Evolutionary conservation across 2,888 invertebrate species (phyloP), one percentile per base, ranked within the genome.

Genomic region (Odontothrips loti): DNA sequence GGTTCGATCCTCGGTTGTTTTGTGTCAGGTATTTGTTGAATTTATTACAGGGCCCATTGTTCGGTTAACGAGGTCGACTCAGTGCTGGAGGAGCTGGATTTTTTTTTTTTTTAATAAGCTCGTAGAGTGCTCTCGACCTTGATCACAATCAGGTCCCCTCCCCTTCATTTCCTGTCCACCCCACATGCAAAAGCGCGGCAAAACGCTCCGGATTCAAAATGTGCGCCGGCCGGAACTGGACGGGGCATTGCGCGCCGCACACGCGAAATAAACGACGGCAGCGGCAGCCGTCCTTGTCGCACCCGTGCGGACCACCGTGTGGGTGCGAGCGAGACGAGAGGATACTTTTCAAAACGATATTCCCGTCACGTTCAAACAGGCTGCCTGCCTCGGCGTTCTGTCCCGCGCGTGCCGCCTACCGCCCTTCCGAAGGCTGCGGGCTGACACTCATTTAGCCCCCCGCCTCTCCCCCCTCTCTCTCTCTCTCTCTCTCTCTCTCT

Each of bases 111-210:
- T n/a, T n/a, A n/a, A n/a, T n/a, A n/a, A n/a, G n/a, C n/a, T n/a
- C n/a, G n/a, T n/a, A n/a, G n/a, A n/a, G n/a, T n/a, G n/a, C n/a
- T n/a, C n/a, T n/a, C n/a, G n/a, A n/a, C n/a, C n/a, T n/a, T 27
- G 68, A 75, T 75, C 68, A 27, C 68, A 1, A 75, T 75, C 68
- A 27, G 6, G 6, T 1, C 68, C 68, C 17, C 23, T 12, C 68
- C 23, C 68, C 23, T 27, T 75, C 68, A 75, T 75, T 75, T 75
- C 68, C 68, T 23, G 68, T 23, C 27, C 68, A 1, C 11, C 23
- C 58, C 58, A 58, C 58, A 75, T 75, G 68, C 68, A 75, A 75
- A 75, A 27, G 68, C 23, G 27, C 34, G 34, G 58, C 58, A 20
- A n/a, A n/a, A 6, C 6, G 58, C 17, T 8, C 58, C 58, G 58